Conservation (phyloP, 1,140 invertebrate genomes). For the Zaprionus vittiger region DNA sequence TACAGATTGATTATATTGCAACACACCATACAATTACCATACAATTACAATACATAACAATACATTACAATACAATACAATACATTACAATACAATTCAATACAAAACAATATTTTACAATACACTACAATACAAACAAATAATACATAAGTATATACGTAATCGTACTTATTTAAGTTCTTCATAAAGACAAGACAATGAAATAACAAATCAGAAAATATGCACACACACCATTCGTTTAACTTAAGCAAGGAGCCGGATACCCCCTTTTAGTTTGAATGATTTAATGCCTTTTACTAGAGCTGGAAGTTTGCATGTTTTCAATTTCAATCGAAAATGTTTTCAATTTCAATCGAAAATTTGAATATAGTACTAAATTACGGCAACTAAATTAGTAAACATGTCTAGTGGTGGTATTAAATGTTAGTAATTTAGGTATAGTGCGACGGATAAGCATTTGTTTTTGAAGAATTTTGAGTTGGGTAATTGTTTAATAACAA, state of each 20-base stretch:
- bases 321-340: no score
- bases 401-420: no score
- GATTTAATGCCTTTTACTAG: background rate
- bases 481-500: no score
- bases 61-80: constrained; percentile 13
- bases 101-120: constrained; percentile 14
- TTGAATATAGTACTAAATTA: no score
- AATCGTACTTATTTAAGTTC: constrained; percentile 8
- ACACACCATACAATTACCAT: constrained; percentile 2
- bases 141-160: constrained; percentile 29
- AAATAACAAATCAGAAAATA: background rate
- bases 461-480: no score
- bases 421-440: no score
- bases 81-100: constrained; percentile 20
- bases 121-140: background rate
- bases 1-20: constrained; percentile 38
- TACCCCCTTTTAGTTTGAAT: background rate
- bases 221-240: background rate
- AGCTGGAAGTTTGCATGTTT: no score
- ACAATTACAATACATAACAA: constrained; percentile 13
- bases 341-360: no score
- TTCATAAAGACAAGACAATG: background rate
- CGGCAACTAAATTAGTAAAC: no score
- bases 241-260: background rate
- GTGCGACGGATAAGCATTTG: no score